Evolutionary conservation across 2,888 invertebrate species (phyloP), one percentile per base, ranked within the genome.

Genomic region (Cataglyphis albicans): DNA sequence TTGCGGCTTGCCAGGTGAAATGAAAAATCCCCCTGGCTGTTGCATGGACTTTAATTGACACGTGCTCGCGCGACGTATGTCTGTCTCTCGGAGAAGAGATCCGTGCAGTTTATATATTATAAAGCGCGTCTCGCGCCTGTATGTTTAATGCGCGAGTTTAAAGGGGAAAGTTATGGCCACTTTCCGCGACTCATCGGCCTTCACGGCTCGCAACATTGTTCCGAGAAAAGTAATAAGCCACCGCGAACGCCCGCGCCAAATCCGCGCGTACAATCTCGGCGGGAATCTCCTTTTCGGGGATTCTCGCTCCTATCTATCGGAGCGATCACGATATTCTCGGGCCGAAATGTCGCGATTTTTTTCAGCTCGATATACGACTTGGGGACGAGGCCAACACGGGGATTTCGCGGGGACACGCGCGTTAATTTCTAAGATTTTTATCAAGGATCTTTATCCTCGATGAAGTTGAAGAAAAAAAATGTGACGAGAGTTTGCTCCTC

Each of bases 191-290:
- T 44, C 72, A 78, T 55, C 82, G 89, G 73, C 88, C 88, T 89
- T 89, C 73, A 25, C 25, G 25, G 59, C 41, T 57, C 67, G 18
- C 44, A 44, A 55, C 44, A 76, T 84, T 84, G 86, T 88, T 89
- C 88, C 84, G 83, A 88, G 88, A 89, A 89, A 82, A 89, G 89
- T 81, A 82, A 89, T 86, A 84, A 81, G 57, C 83, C 65, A 29
- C 55, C 63, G 75, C 2, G 29, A n/a, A 63, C 55, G 25, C 41
- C 18, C 67, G 48, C 25, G 32, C 41, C 57, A 75, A 75, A 63
- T 29, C 15, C 21, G 38, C 59, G 73, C 81, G 72, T 84, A 88
- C 25, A 25, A 25, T 87, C 75, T 83, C 78, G 78, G 18, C 59
- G 12, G 10, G n/a, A 52, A 21, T 10, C 44, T 44, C 41, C 32